These are phyloP conservation scores for Sebastes fasciatus DNA, from an alignment of 2,113 vertebrate species.

Conservation along the genomic window DNA sequence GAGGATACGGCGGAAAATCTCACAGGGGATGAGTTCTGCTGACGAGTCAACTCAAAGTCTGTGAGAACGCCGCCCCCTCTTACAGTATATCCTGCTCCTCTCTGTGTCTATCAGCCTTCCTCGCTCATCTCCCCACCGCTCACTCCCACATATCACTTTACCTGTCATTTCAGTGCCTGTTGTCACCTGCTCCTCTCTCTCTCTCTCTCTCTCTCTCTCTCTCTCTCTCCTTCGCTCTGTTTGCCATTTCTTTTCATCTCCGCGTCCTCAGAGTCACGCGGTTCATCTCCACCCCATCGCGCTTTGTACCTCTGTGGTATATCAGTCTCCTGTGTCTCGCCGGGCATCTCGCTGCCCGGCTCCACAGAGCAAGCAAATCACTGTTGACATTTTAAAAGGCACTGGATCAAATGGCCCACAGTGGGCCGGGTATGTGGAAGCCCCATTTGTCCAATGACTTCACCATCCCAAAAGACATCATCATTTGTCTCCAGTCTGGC, in stretches of 20 bases:
- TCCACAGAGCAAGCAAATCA: constrained; percentile 79
- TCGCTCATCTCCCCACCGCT: constrained; percentile 9
- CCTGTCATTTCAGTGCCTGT: constrained; percentile 60
- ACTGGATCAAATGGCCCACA: constrained; percentile 76
- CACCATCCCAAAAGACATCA: constrained; percentile 75
- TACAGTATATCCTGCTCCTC: constrained; percentile 8
- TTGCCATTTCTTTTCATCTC: constrained; percentile 63
- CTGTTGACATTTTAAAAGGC: constrained; percentile 84
- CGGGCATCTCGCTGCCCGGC: constrained; percentile 67
- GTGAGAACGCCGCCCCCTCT: constrained; percentile 39
- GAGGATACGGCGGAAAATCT: constrained; percentile 55
- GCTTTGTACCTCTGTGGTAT: constrained; percentile 54
- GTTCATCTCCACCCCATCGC: constrained; percentile 65
- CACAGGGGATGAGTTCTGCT: constrained; percentile 68
- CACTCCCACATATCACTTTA: constrained; percentile 55
- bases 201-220: constrained; percentile 41
- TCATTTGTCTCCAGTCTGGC: constrained; percentile 74
- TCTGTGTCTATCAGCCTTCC: constrained; percentile 29
- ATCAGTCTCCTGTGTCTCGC: constrained; percentile 70
- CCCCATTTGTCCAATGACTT: constrained; percentile 78
- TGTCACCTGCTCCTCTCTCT: constrained; percentile 58
- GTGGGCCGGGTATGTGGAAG: constrained; percentile 67
- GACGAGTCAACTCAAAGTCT: constrained; percentile 71
- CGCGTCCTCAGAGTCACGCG: constrained; percentile 51
- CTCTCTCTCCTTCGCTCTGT: constrained; percentile 37